Conservation (phyloP, 2,113 vertebrate genomes). For the Gymnarchus niloticus region DNA sequence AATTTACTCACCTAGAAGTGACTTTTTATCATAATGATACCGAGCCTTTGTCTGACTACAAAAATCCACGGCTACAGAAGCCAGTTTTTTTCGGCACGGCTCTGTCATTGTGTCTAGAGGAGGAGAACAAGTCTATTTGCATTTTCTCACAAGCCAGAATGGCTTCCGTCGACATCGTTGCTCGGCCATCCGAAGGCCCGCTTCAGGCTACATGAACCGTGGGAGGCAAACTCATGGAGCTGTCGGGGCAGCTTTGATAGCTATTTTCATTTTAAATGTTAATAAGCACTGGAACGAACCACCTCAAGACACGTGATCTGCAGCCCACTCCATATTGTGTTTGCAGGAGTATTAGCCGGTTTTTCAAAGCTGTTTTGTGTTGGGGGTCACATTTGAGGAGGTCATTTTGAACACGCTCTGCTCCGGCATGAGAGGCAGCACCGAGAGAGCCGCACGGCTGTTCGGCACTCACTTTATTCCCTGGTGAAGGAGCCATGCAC, state of each 20-base stretch:
- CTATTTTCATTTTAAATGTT: not conserved
- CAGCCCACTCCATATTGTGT: not conserved
- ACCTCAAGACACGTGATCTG: not conserved
- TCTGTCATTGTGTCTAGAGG: constrained; percentile 27
- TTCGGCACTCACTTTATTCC: too few species aligned
- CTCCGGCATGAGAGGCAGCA: not conserved
- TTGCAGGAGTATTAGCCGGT: not conserved
- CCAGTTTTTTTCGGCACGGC: not conserved
- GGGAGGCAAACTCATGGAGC: not conserved
- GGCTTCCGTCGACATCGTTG: too few species aligned
- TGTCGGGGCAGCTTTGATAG: not conserved
- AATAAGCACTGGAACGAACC: not conserved
- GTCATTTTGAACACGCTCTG: not conserved
- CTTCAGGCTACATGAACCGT: not conserved
- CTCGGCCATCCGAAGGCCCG: too few species aligned
- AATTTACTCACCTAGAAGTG: constrained; percentile 43
- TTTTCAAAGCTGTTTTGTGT: not conserved
- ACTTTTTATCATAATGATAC: constrained; percentile 40
- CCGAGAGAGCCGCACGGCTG: not conserved
- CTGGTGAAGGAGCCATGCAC: too few species aligned
- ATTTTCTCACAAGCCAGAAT: constrained; percentile 22
- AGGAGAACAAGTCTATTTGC: constrained; percentile 28
- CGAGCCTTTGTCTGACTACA: constrained; percentile 24
- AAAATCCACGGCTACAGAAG: not conserved
- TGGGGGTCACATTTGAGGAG: not conserved